Conservation (phyloP, 1,140 invertebrate species). For the Phymorhynchus buccinoides region DNA sequence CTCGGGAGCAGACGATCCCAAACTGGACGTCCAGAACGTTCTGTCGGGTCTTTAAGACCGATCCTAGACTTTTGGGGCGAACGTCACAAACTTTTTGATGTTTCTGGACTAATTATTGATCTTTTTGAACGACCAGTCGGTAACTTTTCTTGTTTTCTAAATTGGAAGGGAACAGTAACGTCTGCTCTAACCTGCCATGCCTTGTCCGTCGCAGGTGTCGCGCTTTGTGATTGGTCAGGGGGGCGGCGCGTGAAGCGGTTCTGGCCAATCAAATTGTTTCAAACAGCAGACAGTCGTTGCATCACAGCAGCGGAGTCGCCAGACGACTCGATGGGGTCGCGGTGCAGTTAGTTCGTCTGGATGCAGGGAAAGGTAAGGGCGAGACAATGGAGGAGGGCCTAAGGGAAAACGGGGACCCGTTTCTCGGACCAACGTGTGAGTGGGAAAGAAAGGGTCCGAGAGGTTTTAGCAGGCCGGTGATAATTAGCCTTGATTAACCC, state of each 20-base stretch:
- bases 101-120: neutral
- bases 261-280: slow-evolving; percentile 5
- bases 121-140: neutral
- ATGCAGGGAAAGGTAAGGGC: neutral
- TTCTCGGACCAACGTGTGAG: neutral
- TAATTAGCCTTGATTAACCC: slow-evolving; percentile 23
- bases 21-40: neutral
- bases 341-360: slow-evolving; percentile 19
- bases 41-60: neutral
- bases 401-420: neutral
- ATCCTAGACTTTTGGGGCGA: neutral
- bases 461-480: slow-evolving; percentile 15
- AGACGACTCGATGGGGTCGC: slow-evolving; percentile 15
- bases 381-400: slow-evolving; percentile 5
- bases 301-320: neutral
- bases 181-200: slow-evolving; percentile 5
- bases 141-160: neutral
- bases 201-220: neutral
- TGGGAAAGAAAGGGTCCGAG: neutral
- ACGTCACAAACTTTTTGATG: neutral
- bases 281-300: neutral
- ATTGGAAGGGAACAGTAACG: neutral
- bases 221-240: slow-evolving; percentile 7
- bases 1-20: neutral
- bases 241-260: neutral